Conservation (phyloP, 53 echinoderm and acorn worm genomes). For the Mesocentrotus franciscanus region DNA sequence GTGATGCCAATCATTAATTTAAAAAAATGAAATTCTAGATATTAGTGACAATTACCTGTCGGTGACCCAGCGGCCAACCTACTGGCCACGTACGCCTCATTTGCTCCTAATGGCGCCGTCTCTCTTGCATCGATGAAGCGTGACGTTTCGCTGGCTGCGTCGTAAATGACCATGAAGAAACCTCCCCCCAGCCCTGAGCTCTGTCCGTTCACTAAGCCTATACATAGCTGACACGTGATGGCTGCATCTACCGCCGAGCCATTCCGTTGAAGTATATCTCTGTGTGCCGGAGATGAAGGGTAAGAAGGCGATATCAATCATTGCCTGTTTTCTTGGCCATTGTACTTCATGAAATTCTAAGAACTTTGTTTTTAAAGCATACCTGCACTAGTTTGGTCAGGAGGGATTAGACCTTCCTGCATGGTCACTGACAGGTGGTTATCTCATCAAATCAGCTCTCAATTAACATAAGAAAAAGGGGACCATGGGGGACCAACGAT, state of each 20-base stretch:
- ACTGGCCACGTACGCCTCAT: neutral
- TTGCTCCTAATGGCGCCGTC: constrained; percentile 68
- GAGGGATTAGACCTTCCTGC: too few species aligned
- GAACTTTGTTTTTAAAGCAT: too few species aligned
- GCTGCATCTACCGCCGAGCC: constrained; percentile 84
- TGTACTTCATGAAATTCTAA: too few species aligned
- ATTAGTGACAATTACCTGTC: neutral
- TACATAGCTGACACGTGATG: constrained; percentile 71
- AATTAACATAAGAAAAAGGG: too few species aligned
- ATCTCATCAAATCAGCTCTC: too few species aligned
- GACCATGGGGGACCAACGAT: too few species aligned
- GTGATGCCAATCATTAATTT: neutral
- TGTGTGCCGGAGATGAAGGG: neutral
- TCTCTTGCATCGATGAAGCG: constrained; percentile 67
- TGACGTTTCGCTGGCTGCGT: neutral
- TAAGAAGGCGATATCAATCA: neutral
- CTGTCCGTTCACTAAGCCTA: constrained; percentile 76
- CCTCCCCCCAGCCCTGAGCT: constrained; percentile 84
- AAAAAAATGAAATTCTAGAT: neutral
- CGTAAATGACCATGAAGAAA: constrained; percentile 78
- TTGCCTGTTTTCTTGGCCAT: too few species aligned
- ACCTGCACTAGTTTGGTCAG: too few species aligned
- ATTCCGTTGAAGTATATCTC: constrained; percentile 68
- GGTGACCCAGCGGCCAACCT: neutral
- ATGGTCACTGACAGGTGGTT: too few species aligned